Evolutionary conservation across 2,888 invertebrate species (phyloP), one percentile per base, ranked within the genome.

Genomic region (Andrena fulva): DNA sequence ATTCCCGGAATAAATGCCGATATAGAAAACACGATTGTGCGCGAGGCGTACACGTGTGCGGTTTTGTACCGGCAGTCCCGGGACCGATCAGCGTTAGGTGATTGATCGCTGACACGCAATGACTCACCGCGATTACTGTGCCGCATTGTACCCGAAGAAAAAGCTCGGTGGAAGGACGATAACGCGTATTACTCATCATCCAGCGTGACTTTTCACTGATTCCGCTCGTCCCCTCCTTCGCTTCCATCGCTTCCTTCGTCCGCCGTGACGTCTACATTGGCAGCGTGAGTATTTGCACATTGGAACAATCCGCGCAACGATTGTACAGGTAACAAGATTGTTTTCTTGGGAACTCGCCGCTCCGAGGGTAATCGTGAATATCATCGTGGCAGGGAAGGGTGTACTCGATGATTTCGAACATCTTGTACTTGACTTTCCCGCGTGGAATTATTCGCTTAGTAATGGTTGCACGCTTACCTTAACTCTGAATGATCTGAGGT

Each of bases 91-190:
- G 69, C 42, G 66, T 85, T 81, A 84, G 80, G 86, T 89, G 89
- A 89, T 89, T 87, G 89, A 89, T 89, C 85, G 85, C 83, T 85
- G 89, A 86, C 87, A 84, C 75, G 80, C 81, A 84, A 86, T 89
- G 89, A 89, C 85, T 89, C 89, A 87, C 74, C 79, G 76, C 77
- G 89, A 86, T 86, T 87, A 85, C 82, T 86, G 80, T 59, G 56
- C 66, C 68, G 75, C 84, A 71, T 81, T 83, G 80, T 80, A 78
- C 63, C 56, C 68, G 54, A 72, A 76, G 82, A 80, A 84, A 82
- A 82, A 82, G 75, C 84, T 50, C 79, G 73, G 76, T 66, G 73
- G 54, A 48, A 73, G 56, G 77, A 78, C 76, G 88, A 88, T 87
- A 88, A 86, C 80, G 71, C 77, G 63, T 78, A 80, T 77, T 85